Base-by-base conservation (phyloP, 2,113 vertebrate genomes). In the Coryphaenoides rupestris region DNA sequence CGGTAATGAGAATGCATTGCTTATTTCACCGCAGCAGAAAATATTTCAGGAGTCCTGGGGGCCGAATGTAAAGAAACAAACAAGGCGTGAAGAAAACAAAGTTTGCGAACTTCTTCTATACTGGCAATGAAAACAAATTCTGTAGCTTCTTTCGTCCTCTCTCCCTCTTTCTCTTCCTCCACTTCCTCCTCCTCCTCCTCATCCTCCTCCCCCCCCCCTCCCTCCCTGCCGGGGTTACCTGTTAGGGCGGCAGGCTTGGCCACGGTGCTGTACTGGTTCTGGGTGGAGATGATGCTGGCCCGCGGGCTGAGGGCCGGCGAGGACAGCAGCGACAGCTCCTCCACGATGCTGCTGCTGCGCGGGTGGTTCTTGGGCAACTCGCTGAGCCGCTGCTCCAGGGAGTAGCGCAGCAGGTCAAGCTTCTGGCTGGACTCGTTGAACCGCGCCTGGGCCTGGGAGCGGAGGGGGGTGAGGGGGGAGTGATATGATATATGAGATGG, bases 351-450 rank as follows among this genome's bases (percentile, higher is more conserved):
- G 89, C 87, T 90, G 88, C 93, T 95, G 86, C 97, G 97, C 47
- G 95, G 95, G 83, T 99, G 95, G 80, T 96, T 97, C 83, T 94
- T 94, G 14, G 96, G 95, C 81, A 99, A 90, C 90, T 99, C 97
- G 13, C 82, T 95, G 72, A 99, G 86, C 76, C 97, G 93, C 70
- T 98, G 95, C 79, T 99, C 96, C 90, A 99, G 84, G 52, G 97
- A 99, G 84, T 95, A 95, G 66, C 94, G 94, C 82, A 99, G 89
- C 61, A 99, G 95, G 77, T 99, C 97, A 49, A 98, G 74, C 87
- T 99, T 99, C 87, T 99, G 97, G 87, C 92, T 98, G 73, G 96
- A 98, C 77, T 99, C 96, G 68, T 97, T 97, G 83, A 98, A 96
- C 80, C 96, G 93, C 62, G 96, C 94, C 90, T 98, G 96, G 0